phyloP scores from a whole-genome alignment of 2,888 invertebrate species.

The Volucella zonaria region DNA sequence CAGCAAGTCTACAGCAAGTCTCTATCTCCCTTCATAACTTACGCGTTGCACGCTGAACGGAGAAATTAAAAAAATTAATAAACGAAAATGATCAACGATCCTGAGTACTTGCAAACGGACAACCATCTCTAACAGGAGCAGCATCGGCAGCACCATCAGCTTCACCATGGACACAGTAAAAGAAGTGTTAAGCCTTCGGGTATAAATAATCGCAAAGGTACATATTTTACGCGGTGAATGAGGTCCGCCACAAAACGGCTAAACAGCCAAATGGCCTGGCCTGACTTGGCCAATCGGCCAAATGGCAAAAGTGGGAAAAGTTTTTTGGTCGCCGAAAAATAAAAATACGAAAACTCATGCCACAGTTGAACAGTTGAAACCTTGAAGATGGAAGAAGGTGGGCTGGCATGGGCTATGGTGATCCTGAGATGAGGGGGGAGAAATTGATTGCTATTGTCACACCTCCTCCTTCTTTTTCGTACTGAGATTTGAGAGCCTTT shows the following conservation, averaged over 20 bases:
- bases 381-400: constrained; percentile 14
- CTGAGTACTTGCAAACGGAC: constrained; percentile 26
- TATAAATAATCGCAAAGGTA: constrained; percentile 73
- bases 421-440: constrained; percentile 1
- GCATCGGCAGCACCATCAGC: constrained; percentile 5
- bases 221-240: constrained; percentile 68
- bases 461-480: constrained; percentile 71
- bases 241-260: constrained; percentile 30
- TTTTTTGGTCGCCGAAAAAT: constrained; percentile 24
- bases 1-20: neutral
- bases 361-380: constrained; percentile 9
- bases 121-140: constrained; percentile 68
- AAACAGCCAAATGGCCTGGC: neutral
- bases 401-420: neutral
- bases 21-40: constrained; percentile 67
- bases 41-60: constrained; percentile 26
- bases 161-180: constrained; percentile 33
- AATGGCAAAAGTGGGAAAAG: constrained; percentile 7
- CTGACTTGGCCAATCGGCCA: neutral
- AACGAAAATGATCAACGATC: constrained; percentile 72
- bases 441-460: constrained; percentile 75
- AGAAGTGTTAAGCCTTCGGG: constrained; percentile 71
- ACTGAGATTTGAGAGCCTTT: constrained; percentile 45
- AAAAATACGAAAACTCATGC: constrained; percentile 17
- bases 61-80: constrained; percentile 69